A percentile compares a stretch with the other conserved stretches of the same genome.
Evolutionary conservation across 2,113 vertebrate species (phyloP).

Genomic region (Macroglossus sobrinus): DNA sequence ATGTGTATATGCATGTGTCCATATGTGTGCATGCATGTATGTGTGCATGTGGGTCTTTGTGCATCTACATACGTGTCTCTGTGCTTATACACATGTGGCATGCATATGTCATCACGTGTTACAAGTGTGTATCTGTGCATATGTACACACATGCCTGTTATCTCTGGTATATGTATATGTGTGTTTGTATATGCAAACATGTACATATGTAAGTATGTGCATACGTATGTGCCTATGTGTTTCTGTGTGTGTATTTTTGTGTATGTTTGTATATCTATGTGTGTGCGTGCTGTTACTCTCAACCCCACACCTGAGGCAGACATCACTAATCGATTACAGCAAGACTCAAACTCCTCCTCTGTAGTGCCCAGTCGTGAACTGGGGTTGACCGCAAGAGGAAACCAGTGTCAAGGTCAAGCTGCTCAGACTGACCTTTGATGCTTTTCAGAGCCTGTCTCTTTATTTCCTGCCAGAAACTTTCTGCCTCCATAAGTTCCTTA

Average conservation of each 20-base stretch:
- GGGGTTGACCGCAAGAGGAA: background rate
- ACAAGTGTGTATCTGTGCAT: no score
- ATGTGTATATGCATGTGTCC: background rate
- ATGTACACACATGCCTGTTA: accelerated
- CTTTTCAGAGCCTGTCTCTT: background rate
- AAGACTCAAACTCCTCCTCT: background rate
- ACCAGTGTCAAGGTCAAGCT: background rate
- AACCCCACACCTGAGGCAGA: background rate
- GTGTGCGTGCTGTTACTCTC: no score
- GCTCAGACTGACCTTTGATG: background rate
- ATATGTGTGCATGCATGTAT: background rate
- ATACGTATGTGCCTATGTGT: background rate
- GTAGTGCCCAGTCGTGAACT: no score
- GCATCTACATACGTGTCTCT: background rate
- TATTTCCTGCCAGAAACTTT: background rate
- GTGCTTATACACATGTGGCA: background rate
- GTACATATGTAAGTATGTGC: background rate
- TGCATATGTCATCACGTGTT: background rate
- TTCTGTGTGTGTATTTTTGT: background rate
- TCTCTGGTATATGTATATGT: background rate
- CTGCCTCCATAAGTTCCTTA: background rate
- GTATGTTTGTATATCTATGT: background rate
- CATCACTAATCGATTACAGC: background rate
- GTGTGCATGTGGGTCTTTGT: background rate
- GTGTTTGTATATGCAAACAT: no score